These are phyloP conservation scores for Cryptomyrus ogoouensis DNA, from an alignment of 2,113 vertebrate species.

Conservation along the genomic window DNA sequence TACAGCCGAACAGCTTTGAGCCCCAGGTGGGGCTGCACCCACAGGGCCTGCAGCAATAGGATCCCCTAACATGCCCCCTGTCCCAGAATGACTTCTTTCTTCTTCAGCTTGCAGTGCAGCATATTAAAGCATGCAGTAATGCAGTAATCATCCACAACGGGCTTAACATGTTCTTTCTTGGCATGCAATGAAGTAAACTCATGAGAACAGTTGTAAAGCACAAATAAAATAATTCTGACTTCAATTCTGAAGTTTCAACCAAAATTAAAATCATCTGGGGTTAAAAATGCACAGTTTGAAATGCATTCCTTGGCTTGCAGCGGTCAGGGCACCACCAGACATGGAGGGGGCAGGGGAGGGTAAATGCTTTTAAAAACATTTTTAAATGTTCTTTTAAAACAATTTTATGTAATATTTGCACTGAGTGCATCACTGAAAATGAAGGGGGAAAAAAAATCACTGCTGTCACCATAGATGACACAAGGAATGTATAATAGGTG, in stretches of 20 bases:
- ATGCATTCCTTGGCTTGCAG: not conserved
- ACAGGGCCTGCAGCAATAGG: not conserved
- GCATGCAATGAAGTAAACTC: not conserved
- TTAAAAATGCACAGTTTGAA: not conserved
- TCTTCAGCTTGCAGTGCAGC: not conserved
- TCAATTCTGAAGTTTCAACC: not conserved
- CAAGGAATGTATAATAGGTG: not conserved
- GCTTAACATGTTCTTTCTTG: not conserved
- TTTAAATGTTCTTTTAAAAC: not conserved
- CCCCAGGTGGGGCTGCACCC: not conserved
- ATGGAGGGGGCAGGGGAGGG: not conserved
- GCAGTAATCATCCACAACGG: not conserved
- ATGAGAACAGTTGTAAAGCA: not conserved
- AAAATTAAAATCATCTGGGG: not conserved
- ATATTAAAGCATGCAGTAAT: not conserved
- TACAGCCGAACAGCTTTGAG: constrained; percentile 10
- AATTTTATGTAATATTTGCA: not conserved
- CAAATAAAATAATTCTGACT: not conserved
- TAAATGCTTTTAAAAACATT: not conserved
- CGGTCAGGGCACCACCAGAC: not conserved
- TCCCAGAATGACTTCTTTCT: not conserved
- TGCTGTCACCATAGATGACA: not conserved
- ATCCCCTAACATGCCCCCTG: not conserved
- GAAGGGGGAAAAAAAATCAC: not conserved
- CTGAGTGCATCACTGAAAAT: not conserved